Conservation (phyloP, 2,888 invertebrate species). For the Bursaphelenchus okinawaensis region DNA sequence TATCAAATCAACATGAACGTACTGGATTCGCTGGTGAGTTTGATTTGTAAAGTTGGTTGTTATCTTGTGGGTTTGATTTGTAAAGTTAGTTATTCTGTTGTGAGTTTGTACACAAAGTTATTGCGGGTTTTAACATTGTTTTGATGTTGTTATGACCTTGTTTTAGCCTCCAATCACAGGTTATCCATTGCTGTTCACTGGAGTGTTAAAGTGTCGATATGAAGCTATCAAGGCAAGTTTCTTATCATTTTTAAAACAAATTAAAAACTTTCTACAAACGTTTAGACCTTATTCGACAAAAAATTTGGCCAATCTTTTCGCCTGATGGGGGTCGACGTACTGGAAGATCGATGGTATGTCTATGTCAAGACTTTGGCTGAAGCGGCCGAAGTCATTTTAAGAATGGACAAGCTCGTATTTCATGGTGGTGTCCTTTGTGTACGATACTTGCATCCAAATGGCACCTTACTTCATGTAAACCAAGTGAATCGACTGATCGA, state of each 20-base stretch:
- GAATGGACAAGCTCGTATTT: background rate
- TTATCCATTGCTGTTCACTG: background rate
- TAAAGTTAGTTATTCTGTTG: too few species aligned
- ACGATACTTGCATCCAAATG: background rate
- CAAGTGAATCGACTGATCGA: background rate
- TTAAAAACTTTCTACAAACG: background rate
- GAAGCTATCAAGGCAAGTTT: background rate
- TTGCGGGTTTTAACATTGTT: background rate
- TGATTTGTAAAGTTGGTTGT: too few species aligned
- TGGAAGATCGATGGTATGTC: background rate
- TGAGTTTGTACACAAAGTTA: background rate
- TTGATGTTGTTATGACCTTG: background rate
- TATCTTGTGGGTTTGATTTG: too few species aligned
- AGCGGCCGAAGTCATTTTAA: background rate
- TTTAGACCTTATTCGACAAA: background rate
- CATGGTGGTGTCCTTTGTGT: background rate
- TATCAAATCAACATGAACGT: too few species aligned
- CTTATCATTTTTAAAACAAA: background rate
- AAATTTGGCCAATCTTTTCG: background rate
- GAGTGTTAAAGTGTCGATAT: background rate
- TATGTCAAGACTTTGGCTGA: background rate
- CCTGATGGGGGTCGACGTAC: background rate
- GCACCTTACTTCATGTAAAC: background rate
- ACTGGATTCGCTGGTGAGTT: too few species aligned
- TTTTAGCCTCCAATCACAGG: background rate